A percentile compares a stretch with the other conserved stretches of the same genome.
phyloP scores from a whole-genome alignment of 2,113 vertebrate genomes.

The Boulengeromyrus knoepffleri region DNA sequence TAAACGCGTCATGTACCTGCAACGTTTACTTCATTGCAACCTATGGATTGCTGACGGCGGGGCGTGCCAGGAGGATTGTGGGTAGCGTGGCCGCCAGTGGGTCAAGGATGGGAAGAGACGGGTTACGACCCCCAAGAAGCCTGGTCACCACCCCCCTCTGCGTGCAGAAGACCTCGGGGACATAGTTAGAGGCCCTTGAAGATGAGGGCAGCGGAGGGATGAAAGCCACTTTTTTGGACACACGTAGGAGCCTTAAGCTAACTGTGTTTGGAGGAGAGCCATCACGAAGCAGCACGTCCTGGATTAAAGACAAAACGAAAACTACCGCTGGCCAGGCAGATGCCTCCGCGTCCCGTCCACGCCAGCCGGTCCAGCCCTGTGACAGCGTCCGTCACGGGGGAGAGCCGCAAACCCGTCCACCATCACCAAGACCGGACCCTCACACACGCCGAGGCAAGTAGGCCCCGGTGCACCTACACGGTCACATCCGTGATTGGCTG shows the following conservation, averaged over 20 bases:
- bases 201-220: background rate
- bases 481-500: background rate
- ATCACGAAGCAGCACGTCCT: slow-evolving; percentile 56
- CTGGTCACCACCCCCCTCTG: background rate
- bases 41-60: slow-evolving; percentile 63
- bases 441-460: background rate
- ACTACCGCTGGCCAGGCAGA: slow-evolving; percentile 22
- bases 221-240: slow-evolving; percentile 45
- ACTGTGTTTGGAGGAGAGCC: slow-evolving; percentile 65
- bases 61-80: slow-evolving; percentile 9
- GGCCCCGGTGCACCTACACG: background rate
- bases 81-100: background rate
- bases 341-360: slow-evolving; percentile 25
- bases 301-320: slow-evolving; percentile 36
- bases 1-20: slow-evolving; percentile 30
- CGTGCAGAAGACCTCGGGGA: background rate
- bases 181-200: background rate
- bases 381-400: slow-evolving; percentile 1
- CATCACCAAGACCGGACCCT: background rate
- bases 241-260: slow-evolving; percentile 66
- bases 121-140: background rate
- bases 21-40: slow-evolving; percentile 53
- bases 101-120: slow-evolving; percentile 10
- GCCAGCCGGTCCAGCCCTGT: background rate
- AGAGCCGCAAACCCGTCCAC: slow-evolving; percentile 3